Evolutionary conservation across 2,113 vertebrate genomes (phyloP).

Genomic region (Indicator maculatus): DNA sequence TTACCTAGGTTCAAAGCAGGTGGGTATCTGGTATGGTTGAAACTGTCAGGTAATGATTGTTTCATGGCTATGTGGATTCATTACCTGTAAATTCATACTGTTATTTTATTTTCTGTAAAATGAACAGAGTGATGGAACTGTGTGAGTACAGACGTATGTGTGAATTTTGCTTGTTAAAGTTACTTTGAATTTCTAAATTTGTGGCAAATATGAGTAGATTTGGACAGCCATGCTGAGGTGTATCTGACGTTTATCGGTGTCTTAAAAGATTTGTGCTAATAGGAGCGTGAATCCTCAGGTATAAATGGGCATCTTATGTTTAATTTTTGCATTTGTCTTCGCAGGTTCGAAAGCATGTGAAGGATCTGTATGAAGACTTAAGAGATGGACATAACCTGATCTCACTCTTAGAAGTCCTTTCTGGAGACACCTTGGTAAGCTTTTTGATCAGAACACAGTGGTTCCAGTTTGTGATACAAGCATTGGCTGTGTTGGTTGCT

Average conservation of each 20-base stretch:
- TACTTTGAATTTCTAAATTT: background rate
- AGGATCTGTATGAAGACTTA: conserved; percentile 96
- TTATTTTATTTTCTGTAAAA: background rate
- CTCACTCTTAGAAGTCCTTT: conserved; percentile 95
- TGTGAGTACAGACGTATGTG: background rate
- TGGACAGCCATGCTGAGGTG: background rate
- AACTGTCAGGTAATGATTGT: background rate
- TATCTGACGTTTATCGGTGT: background rate
- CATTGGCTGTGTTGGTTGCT: background rate
- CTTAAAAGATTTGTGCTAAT: background rate
- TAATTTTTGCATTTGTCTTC: background rate
- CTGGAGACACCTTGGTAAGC: conserved; percentile 96
- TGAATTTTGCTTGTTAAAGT: background rate
- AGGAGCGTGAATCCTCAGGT: background rate
- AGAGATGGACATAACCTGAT: conserved; percentile 99
- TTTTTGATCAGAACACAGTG: background rate
- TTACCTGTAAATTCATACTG: background rate
- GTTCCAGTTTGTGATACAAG: background rate
- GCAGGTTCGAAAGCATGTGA: conserved; percentile 96
- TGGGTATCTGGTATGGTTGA: background rate
- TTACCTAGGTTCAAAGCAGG: background rate
- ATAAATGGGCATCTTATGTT: background rate
- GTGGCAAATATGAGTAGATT: background rate
- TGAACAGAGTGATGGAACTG: background rate
- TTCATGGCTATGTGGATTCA: background rate